Conservation (phyloP, 2,888 invertebrate genomes). For the Cerastoderma edule region DNA sequence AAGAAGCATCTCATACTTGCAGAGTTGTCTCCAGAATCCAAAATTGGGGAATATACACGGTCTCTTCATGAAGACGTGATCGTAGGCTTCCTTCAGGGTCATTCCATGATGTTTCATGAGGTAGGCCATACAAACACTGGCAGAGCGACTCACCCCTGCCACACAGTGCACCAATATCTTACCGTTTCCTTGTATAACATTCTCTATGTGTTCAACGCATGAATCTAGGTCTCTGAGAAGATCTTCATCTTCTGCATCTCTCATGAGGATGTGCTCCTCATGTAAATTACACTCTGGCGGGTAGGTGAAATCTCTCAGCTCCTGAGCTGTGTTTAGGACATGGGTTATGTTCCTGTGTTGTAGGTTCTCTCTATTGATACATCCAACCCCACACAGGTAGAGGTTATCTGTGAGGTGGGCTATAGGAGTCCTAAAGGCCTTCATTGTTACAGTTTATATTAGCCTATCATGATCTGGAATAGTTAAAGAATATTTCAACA, state of each 20-base stretch:
- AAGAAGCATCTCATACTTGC: slow-evolving; percentile 60
- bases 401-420: slow-evolving; percentile 63
- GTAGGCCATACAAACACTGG: slow-evolving; percentile 73
- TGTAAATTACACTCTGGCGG: slow-evolving; percentile 44
- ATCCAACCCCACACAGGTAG: slow-evolving; percentile 67
- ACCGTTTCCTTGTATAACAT: slow-evolving; percentile 47
- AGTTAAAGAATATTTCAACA: too few relatives aligned
- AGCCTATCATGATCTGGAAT: too few relatives aligned
- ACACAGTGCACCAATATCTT: slow-evolving; percentile 72
- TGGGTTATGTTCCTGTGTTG: slow-evolving; percentile 61
- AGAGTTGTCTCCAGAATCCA: slow-evolving; percentile 71
- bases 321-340: slow-evolving; percentile 70
- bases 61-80: slow-evolving; percentile 62
- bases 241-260: slow-evolving; percentile 67
- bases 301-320: slow-evolving; percentile 64
- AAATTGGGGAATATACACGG: slow-evolving; percentile 68
- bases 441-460: slow-evolving; percentile 30
- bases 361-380: slow-evolving; percentile 60
- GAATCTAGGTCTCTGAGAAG: slow-evolving; percentile 61
- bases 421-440: slow-evolving; percentile 41
- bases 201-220: slow-evolving; percentile 68
- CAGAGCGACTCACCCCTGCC: slow-evolving; percentile 74
- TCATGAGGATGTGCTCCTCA: slow-evolving; percentile 59
- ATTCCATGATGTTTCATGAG: slow-evolving; percentile 64
- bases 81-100: slow-evolving; percentile 63